phyloP scores from a whole-genome alignment of 2,888 invertebrate genomes.

The Serrognathus titanus region DNA sequence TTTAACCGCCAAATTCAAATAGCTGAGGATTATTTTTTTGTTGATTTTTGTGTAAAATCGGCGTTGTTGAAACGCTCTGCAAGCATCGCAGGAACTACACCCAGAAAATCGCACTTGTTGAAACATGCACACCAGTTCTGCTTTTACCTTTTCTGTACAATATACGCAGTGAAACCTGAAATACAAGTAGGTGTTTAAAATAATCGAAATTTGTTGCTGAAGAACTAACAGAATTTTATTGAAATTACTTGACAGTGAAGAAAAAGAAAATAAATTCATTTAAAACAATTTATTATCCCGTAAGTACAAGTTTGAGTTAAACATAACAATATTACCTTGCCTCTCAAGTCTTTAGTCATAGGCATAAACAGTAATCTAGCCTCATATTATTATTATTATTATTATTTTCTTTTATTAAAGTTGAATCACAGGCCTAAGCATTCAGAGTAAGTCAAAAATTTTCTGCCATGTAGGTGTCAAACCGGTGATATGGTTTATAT shows the following conservation, averaged over 20 bases:
- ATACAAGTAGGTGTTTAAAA: too few species aligned
- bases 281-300: slow-evolving; percentile 46
- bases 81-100: too few species aligned
- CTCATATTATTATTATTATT: slow-evolving; percentile 13
- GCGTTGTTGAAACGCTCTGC: too few species aligned
- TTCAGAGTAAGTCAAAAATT: slow-evolving; percentile 22
- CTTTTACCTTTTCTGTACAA: too few species aligned
- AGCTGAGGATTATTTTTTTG: too few species aligned
- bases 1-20: too few species aligned
- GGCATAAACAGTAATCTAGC: slow-evolving; percentile 36
- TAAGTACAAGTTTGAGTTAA: slow-evolving; percentile 46
- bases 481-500: slow-evolving; percentile 1
- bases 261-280: slow-evolving; percentile 19
- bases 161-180: too few species aligned
- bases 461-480: slow-evolving; percentile 19
- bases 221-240: too few species aligned
- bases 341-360: slow-evolving; percentile 40
- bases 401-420: slow-evolving; percentile 29
- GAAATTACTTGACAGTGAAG: not conserved
- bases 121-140: too few species aligned
- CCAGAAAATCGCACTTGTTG: too few species aligned
- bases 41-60: too few species aligned
- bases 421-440: slow-evolving; percentile 43
- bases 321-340: slow-evolving; percentile 47
- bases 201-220: too few species aligned